Conservation (phyloP, 2,113 vertebrate genomes). For the Capreolus pygargus region DNA sequence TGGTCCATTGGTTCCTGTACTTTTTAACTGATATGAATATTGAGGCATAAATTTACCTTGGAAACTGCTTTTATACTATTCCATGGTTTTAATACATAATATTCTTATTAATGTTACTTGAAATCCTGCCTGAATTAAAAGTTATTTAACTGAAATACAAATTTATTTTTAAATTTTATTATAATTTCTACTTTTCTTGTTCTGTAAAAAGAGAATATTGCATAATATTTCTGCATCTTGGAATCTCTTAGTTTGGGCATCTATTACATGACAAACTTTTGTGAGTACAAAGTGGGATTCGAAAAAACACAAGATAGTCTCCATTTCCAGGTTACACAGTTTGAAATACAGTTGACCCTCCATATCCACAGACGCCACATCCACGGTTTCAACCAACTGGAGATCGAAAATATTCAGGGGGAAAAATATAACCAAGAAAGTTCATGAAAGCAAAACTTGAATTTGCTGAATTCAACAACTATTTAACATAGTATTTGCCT, state of each 20-base stretch:
- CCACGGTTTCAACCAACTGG: neutral
- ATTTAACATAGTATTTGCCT: neutral
- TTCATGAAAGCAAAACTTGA: neutral
- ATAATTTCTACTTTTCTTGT: neutral
- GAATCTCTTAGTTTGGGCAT: neutral
- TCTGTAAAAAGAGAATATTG: neutral
- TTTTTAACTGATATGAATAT: neutral
- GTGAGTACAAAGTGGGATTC: neutral
- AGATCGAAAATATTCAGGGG: neutral
- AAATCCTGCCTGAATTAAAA: slow-evolving; percentile 19
- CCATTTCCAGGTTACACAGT: neutral
- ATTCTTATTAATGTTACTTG: neutral
- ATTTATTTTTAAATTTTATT: neutral
- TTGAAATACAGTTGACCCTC: neutral
- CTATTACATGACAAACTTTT: neutral
- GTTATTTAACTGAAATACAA: neutral
- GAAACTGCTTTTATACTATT: neutral
- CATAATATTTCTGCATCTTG: neutral
- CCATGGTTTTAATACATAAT: neutral
- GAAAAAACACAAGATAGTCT: neutral
- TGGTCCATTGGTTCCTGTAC: neutral
- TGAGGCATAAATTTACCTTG: neutral
- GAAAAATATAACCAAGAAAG: neutral
- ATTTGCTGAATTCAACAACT: neutral
- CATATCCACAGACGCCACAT: neutral